phyloP scores from a whole-genome alignment of 2,113 vertebrate species.

The Gallinago media region DNA sequence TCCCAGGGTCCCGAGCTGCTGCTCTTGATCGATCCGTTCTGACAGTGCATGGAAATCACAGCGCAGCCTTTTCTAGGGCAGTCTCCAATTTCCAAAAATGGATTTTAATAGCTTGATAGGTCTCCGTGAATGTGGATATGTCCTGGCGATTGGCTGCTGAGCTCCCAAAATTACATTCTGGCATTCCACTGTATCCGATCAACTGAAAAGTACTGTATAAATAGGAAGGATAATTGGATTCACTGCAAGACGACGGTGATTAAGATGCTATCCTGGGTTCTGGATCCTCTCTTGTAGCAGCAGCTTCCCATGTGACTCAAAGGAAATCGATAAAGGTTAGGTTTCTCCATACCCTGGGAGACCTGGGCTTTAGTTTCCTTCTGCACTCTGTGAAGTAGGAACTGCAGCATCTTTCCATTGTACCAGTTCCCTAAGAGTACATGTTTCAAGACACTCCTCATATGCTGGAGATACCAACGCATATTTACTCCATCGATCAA shows the following conservation, averaged over 20 bases:
- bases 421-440: background rate
- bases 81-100: background rate
- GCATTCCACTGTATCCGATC: background rate
- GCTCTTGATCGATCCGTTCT: background rate
- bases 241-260: background rate
- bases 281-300: background rate
- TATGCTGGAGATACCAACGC: background rate
- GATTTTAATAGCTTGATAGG: background rate
- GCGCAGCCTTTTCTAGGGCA: constrained; percentile 4
- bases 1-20: background rate
- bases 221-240: background rate
- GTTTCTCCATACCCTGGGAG: background rate
- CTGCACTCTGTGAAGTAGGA: background rate
- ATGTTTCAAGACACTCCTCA: background rate
- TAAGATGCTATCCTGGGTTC: background rate
- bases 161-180: background rate
- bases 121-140: background rate
- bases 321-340: background rate
- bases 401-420: background rate
- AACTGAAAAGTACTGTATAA: background rate
- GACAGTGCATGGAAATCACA: constrained; percentile 24
- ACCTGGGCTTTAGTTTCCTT: background rate
- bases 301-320: background rate
- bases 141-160: background rate
- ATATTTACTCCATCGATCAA: background rate